phyloP scores from a whole-genome alignment of 1,140 invertebrate species.

The Danaus plexippus region DNA sequence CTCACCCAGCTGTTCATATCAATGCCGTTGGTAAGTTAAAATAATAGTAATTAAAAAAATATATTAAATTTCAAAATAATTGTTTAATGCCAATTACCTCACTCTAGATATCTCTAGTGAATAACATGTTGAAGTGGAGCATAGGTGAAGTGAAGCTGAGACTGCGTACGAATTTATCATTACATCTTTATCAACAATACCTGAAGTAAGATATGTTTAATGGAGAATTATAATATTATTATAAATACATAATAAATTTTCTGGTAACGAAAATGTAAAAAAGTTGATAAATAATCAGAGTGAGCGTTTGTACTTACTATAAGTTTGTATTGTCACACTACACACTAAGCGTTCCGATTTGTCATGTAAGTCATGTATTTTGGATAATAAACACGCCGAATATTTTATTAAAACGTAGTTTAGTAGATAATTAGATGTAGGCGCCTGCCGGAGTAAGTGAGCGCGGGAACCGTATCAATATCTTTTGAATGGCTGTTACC shows the following conservation, averaged over 20 bases:
- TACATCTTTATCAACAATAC: constrained; percentile 92
- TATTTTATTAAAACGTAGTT: too few species aligned
- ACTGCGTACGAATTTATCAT: constrained; percentile 90
- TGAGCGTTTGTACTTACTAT: not conserved
- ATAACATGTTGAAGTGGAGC: constrained; percentile 94
- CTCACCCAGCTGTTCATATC: constrained; percentile 84
- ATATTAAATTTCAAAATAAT: constrained; percentile 9
- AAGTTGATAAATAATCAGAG: not conserved
- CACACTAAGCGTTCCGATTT: too few species aligned
- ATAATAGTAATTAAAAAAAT: constrained; percentile 13
- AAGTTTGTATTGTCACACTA: constrained; percentile 5
- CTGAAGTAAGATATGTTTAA: constrained; percentile 82
- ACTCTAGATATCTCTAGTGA: constrained; percentile 86
- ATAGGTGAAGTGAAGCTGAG: constrained; percentile 93
- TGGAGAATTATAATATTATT: too few species aligned
- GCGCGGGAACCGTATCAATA: too few species aligned
- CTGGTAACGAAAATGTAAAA: not conserved
- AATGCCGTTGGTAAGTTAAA: constrained; percentile 81
- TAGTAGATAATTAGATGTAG: too few species aligned
- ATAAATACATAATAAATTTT: not conserved
- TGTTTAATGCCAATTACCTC: constrained; percentile 1
- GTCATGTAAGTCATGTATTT: too few species aligned
- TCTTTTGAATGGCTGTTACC: too few species aligned
- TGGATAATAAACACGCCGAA: too few species aligned
- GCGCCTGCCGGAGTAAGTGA: too few species aligned